These are phyloP conservation scores for Blastomussa wellsi DNA, from an alignment of 92 coral and sea anemone species.

Conservation along the genomic window DNA sequence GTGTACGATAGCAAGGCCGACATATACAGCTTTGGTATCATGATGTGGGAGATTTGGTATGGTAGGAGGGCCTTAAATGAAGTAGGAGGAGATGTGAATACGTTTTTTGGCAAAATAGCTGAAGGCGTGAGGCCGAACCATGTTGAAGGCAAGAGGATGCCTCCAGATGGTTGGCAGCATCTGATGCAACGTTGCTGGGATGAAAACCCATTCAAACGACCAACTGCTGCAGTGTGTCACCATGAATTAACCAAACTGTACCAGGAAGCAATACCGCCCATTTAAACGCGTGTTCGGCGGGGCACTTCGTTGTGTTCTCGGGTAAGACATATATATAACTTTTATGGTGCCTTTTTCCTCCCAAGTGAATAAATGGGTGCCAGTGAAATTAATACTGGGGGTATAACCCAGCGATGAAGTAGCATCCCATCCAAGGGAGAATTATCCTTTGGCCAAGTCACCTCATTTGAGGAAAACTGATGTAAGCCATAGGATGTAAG, in stretches of 20 bases:
- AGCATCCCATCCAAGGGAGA: too few species aligned
- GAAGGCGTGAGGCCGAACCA: conserved; percentile 8
- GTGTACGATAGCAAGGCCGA: conserved; percentile 19
- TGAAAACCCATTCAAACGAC: background rate
- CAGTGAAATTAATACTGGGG: too few species aligned
- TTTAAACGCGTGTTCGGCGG: background rate
- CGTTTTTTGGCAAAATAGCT: background rate
- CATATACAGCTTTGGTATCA: conserved; percentile 45
- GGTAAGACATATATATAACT: too few species aligned
- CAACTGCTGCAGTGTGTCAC: conserved; percentile 15
- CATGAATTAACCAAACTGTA: background rate
- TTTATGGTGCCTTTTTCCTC: too few species aligned
- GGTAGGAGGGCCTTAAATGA: conserved; percentile 22
- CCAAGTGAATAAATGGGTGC: too few species aligned
- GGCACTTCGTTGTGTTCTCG: too few species aligned
- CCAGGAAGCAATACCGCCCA: background rate
- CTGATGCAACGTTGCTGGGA: conserved; percentile 34
- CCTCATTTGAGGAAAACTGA: too few species aligned
- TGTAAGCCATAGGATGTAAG: too few species aligned
- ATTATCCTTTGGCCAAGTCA: too few species aligned
- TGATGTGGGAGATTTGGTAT: conserved; percentile 62
- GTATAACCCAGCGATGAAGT: too few species aligned
- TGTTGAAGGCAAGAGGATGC: background rate
- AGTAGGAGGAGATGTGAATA: conserved; percentile 14
- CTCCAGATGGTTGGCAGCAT: conserved; percentile 7